These are phyloP conservation scores for Eumaeus atala DNA, from an alignment of 1,140 invertebrate genomes.

Conservation along the genomic window DNA sequence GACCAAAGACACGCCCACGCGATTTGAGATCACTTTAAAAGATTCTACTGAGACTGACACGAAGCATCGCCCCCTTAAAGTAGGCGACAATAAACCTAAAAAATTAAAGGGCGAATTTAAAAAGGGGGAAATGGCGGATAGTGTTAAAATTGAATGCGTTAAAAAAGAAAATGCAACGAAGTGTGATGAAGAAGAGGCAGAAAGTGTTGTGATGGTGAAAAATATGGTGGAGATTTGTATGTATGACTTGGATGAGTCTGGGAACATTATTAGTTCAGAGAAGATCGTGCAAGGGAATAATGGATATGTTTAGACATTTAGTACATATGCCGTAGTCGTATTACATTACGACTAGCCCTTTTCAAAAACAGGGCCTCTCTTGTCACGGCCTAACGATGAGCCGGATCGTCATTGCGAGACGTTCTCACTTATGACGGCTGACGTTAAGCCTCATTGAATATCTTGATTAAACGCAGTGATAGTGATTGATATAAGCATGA, in stretches of 20 bases:
- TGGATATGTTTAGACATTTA: not conserved
- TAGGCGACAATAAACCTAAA: not conserved
- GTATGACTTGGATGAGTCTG: slow-evolving; percentile 56
- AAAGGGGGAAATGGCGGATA: slow-evolving; percentile 18
- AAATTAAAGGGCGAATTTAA: not conserved
- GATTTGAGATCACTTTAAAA: slow-evolving; percentile 46
- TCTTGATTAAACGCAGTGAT: too few species aligned
- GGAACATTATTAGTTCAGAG: slow-evolving; percentile 53
- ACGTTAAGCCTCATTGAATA: too few species aligned
- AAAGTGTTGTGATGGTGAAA: slow-evolving; percentile 2
- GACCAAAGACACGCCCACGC: slow-evolving; percentile 38
- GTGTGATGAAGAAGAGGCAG: slow-evolving; percentile 15
- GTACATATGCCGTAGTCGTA: too few species aligned
- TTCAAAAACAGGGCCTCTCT: too few species aligned
- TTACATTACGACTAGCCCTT: too few species aligned
- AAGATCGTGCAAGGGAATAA: slow-evolving; percentile 23
- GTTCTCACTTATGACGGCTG: too few species aligned
- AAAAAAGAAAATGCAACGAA: slow-evolving; percentile 33
- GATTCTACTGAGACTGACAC: slow-evolving; percentile 13
- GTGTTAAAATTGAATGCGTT: slow-evolving; percentile 22
- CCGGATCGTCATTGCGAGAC: too few species aligned
- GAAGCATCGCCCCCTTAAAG: not conserved
- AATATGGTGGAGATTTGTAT: slow-evolving; percentile 48
- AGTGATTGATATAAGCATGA: too few species aligned
- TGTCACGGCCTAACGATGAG: too few species aligned